Conservation (phyloP, 1,140 invertebrate genomes). For the Sminthurides bifidus region DNA sequence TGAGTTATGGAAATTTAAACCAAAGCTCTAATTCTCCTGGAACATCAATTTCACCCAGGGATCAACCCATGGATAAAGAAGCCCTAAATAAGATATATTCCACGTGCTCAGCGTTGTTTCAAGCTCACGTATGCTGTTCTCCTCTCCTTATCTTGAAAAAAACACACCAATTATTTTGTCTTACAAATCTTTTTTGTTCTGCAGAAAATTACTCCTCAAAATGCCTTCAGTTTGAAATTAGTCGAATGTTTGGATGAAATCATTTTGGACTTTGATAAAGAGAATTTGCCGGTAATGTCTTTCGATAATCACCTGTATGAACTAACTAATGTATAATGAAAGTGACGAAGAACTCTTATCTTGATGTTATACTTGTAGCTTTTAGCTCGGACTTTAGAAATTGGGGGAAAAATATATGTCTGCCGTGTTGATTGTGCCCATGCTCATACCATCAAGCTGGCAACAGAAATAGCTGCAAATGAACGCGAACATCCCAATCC, state of each 20-base stretch:
- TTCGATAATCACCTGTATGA: background rate
- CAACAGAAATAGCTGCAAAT: conserved; percentile 11
- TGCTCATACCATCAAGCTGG: conserved; percentile 18
- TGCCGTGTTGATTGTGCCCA: conserved; percentile 27
- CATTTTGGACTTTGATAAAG: conserved; percentile 18
- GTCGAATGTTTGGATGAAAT: conserved; percentile 20
- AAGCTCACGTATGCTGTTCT: background rate
- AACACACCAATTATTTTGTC: background rate
- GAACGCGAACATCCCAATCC: too few relatives aligned
- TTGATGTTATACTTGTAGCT: conserved; percentile 3
- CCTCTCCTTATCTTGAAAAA: background rate
- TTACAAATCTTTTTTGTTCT: background rate
- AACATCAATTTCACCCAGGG: background rate
- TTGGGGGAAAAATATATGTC: conserved; percentile 25
- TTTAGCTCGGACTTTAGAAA: conserved; percentile 22
- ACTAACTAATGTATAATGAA: background rate
- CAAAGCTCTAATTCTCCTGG: background rate
- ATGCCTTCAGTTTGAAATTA: conserved; percentile 21
- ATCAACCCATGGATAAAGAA: background rate
- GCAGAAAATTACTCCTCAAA: conserved; percentile 21
- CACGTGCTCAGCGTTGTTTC: background rate
- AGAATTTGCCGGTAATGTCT: conserved; percentile 10
- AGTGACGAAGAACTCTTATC: background rate
- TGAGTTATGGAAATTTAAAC: conserved; percentile 3
- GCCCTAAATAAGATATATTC: conserved; percentile 2